These are phyloP conservation scores for Conger conger DNA, from an alignment of 2,113 vertebrate species.

Conservation along the genomic window DNA sequence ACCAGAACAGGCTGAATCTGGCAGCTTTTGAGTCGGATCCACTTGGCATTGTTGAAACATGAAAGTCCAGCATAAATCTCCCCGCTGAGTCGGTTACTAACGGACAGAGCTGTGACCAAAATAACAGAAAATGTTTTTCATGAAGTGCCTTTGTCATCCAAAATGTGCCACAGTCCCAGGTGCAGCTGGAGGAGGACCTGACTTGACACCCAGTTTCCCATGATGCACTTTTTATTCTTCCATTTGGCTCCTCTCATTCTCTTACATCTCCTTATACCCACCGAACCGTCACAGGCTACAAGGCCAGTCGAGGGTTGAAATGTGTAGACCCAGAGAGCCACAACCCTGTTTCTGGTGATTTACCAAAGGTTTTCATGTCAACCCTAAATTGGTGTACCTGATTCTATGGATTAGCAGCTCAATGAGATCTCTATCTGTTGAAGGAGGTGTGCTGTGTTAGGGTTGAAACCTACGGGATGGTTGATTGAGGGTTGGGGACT, in stretches of 20 bases:
- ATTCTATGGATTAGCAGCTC: too few relatives aligned
- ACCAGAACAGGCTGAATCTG: background rate
- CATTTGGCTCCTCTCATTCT: slow-evolving; percentile 13
- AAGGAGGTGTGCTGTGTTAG: too few relatives aligned
- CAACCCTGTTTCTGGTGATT: too few relatives aligned
- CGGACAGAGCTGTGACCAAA: background rate
- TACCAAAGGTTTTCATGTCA: too few relatives aligned
- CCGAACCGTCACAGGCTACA: background rate
- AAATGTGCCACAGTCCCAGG: background rate
- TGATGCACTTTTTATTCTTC: slow-evolving; percentile 20
- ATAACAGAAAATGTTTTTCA: background rate
- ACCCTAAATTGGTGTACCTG: too few relatives aligned
- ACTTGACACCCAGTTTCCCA: slow-evolving; percentile 3
- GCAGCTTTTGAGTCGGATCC: background rate
- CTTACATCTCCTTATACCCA: slow-evolving; percentile 1
- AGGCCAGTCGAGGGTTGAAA: too few relatives aligned
- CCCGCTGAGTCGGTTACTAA: background rate
- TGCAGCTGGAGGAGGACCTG: background rate
- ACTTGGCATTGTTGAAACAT: background rate
- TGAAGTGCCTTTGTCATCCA: slow-evolving; percentile 5
- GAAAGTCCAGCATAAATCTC: background rate
- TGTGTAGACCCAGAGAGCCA: too few relatives aligned
- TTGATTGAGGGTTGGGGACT: too few relatives aligned
- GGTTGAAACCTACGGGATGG: too few relatives aligned
- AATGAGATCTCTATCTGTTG: too few relatives aligned